Evolutionary conservation across 2,113 vertebrate genomes (phyloP).

Genomic region (Myxocyprinus asiaticus): DNA sequence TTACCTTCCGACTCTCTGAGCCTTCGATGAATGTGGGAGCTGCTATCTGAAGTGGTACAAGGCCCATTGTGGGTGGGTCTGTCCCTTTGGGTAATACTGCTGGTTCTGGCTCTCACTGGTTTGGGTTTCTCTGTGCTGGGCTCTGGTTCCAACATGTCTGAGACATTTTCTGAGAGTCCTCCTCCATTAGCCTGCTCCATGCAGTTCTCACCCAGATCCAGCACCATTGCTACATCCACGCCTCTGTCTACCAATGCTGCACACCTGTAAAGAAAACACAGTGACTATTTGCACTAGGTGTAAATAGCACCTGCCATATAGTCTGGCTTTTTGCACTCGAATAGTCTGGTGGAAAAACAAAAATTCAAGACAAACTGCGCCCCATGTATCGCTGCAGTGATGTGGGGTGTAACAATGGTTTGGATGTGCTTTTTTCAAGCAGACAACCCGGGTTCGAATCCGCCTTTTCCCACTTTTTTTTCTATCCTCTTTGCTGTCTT

Average conservation of each 20-base stretch:
- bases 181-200: slow-evolving; percentile 74
- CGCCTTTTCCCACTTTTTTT: too few relatives aligned
- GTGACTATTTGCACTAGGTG: too few relatives aligned
- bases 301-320: too few relatives aligned
- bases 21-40: slow-evolving; percentile 43
- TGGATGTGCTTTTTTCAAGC: too few relatives aligned
- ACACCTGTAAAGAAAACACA: slow-evolving; percentile 41
- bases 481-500: too few relatives aligned
- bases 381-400: too few relatives aligned
- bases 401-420: too few relatives aligned
- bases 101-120: slow-evolving; percentile 43
- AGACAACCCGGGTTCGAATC: too few relatives aligned
- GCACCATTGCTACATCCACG: slow-evolving; percentile 79
- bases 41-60: slow-evolving; percentile 50
- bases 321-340: too few relatives aligned
- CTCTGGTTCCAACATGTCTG: slow-evolving; percentile 54
- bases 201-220: slow-evolving; percentile 77
- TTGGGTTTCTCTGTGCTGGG: slow-evolving; percentile 50
- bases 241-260: slow-evolving; percentile 43
- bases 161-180: slow-evolving; percentile 43
- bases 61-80: slow-evolving; percentile 65
- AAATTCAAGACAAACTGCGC: too few relatives aligned
- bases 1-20: slow-evolving; percentile 33
- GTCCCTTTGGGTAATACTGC: slow-evolving; percentile 58
- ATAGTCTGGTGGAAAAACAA: too few relatives aligned